phyloP scores from a whole-genome alignment of 2,797 vertebrate species.

The Scolopax bukidnonensis region DNA sequence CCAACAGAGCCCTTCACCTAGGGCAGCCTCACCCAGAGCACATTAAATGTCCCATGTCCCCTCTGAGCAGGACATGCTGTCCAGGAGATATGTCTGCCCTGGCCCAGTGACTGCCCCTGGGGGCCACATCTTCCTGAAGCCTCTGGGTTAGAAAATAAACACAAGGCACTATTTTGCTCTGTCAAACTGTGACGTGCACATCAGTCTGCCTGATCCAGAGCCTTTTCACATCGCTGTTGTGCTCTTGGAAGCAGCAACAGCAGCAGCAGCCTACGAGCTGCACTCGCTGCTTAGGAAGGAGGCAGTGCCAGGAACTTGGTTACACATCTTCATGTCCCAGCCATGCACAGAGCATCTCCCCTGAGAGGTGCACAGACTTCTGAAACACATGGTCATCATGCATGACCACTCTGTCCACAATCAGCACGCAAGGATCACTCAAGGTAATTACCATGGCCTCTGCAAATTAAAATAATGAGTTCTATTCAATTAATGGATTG shows the following conservation, averaged over 20 bases:
- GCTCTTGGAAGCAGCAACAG: neutral
- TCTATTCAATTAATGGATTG: neutral
- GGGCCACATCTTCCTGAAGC: neutral
- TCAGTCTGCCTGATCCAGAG: neutral
- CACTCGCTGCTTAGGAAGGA: neutral
- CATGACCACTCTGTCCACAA: neutral
- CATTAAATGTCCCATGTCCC: neutral
- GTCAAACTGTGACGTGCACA: neutral
- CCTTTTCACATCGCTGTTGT: neutral
- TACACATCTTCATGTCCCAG: neutral
- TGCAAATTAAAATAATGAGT: neutral
- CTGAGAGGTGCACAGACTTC: neutral
- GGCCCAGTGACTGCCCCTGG: accelerated
- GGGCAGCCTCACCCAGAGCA: neutral
- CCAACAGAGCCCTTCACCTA: neutral
- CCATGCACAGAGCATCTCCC: accelerated
- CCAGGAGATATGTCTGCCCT: neutral
- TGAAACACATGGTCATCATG: neutral
- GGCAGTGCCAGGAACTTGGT: neutral
- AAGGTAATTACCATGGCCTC: neutral
- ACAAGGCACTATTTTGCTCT: neutral
- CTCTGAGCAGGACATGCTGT: neutral
- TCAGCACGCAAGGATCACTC: neutral
- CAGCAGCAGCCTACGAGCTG: neutral
- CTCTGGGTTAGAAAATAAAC: neutral